Base-by-base conservation (phyloP, 2,888 invertebrate genomes). In the Achlya flavicornis region DNA sequence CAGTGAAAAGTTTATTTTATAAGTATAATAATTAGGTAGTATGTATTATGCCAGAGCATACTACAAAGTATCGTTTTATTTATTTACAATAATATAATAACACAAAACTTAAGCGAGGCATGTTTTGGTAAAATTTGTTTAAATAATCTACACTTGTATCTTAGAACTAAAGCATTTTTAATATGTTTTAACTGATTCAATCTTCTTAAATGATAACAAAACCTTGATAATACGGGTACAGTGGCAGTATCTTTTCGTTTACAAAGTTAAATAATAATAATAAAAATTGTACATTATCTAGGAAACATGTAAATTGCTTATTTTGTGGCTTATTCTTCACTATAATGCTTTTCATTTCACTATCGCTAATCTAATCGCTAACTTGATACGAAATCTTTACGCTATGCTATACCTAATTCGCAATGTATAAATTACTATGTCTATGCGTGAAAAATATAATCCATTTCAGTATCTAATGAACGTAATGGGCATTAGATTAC, bases 61-160 rank as follows among this genome's bases (percentile, higher is more conserved):
- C 86, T 89, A 87, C 84, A 86, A 84, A 85, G 77, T 85, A 86
- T 80, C 78, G 78, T 78, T 80, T 82, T 74, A 84, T 84, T 81
- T 85, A 89, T 88, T 86, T 90, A 91, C 85, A 89, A 86, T 80
- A 87, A 84, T 80, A 77, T 72, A 72, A 87, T 73, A 71, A 77
- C 78, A 81, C 88, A 86, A 87, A 92, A 89, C 87, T 84, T 91
- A 92, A 90, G 93, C 93, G 93, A 93, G 93, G 93, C 93, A 91
- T 89, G 84, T 90, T 93, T 93, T 93, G 93, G 93, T 93, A 93
- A 91, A 88, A 87, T 84, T 89, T 88, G 81, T 86, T 87, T 88
- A 89, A 89, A 87, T 87, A 81, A 87, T 88, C n/a, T 87, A 89
- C 68, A 81, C 81, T 87, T 41, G 0, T 79, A 80, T 76, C 76